Conservation (phyloP, 2,888 invertebrate species). For the Dioctria linearis region DNA sequence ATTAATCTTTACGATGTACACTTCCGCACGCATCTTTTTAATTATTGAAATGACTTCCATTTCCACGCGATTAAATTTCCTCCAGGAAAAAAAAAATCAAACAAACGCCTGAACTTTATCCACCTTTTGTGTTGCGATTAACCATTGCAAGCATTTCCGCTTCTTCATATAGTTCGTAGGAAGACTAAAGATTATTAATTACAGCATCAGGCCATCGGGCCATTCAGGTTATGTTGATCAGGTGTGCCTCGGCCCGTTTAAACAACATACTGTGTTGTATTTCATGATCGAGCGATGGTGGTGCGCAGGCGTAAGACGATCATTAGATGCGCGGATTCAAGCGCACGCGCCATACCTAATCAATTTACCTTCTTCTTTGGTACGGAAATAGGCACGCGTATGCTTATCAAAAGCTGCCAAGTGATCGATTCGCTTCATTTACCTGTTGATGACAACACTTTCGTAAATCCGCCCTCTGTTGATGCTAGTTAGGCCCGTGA, state of each 20-base stretch:
- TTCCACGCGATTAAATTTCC: not conserved
- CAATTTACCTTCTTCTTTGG: not conserved
- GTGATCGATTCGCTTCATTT: slow-evolving; percentile 42
- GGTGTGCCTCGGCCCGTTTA: slow-evolving; percentile 6
- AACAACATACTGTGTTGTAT: not conserved
- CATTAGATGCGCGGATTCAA: not conserved
- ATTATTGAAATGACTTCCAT: slow-evolving; percentile 32
- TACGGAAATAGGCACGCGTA: slow-evolving; percentile 8
- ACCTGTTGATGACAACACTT: slow-evolving; percentile 27
- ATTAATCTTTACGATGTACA: slow-evolving; percentile 33
- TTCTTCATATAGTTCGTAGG: not conserved
- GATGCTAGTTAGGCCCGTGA: slow-evolving; percentile 23
- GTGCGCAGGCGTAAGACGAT: slow-evolving; percentile 28
- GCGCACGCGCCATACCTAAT: slow-evolving; percentile 2
- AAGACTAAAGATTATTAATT: slow-evolving; percentile 30
- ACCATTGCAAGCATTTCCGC: slow-evolving; percentile 6
- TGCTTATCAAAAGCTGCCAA: slow-evolving; percentile 12
- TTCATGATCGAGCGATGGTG: not conserved
- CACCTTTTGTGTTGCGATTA: slow-evolving; percentile 9
- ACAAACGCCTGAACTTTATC: not conserved
- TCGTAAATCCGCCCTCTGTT: slow-evolving; percentile 43
- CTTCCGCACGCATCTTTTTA: slow-evolving; percentile 36
- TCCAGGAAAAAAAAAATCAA: not conserved
- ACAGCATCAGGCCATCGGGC: not conserved
- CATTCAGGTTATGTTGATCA: slow-evolving; percentile 22